phyloP scores from a whole-genome alignment of 2,113 vertebrate species.

The Lepisosteus oculatus region DNA sequence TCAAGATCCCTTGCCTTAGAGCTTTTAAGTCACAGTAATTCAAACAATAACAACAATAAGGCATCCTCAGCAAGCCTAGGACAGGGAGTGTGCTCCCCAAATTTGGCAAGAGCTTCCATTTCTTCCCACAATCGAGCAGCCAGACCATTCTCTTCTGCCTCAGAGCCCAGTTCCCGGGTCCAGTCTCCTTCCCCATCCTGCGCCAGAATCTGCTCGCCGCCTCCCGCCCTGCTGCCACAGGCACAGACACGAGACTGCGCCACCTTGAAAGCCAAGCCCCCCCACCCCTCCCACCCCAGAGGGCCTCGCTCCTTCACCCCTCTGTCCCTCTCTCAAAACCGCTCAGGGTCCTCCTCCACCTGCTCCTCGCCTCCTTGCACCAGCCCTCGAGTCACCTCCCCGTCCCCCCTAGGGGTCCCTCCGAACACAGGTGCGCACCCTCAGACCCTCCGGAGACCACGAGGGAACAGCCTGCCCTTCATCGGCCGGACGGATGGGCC shows the following conservation, averaged over 20 bases:
- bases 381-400: slow-evolving; percentile 41
- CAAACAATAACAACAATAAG: slow-evolving; percentile 52
- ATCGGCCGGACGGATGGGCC: slow-evolving; percentile 38
- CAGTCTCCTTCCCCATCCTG: slow-evolving; percentile 56
- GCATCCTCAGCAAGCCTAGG: slow-evolving; percentile 40
- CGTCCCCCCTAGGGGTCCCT: slow-evolving; percentile 2
- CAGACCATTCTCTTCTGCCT: slow-evolving; percentile 58
- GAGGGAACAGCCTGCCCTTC: slow-evolving; percentile 33
- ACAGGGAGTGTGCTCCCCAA: slow-evolving; percentile 18
- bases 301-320: slow-evolving; percentile 44
- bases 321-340: slow-evolving; percentile 49
- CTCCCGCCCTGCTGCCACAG: slow-evolving; percentile 33
- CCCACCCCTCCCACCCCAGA: slow-evolving; percentile 43
- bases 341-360: slow-evolving; percentile 38
- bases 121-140: slow-evolving; percentile 55
- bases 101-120: not conserved
- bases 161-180: slow-evolving; percentile 68
- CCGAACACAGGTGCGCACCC: slow-evolving; percentile 19
- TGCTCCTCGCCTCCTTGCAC: slow-evolving; percentile 39
- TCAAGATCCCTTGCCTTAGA: slow-evolving; percentile 24
- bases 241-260: slow-evolving; percentile 24
- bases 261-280: slow-evolving; percentile 55
- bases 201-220: slow-evolving; percentile 56
- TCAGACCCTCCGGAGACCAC: slow-evolving; percentile 31
- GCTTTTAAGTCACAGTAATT: slow-evolving; percentile 5